These are phyloP conservation scores for Porites evermanni DNA, from an alignment of 92 coral and sea anemone genomes.

Conservation along the genomic window DNA sequence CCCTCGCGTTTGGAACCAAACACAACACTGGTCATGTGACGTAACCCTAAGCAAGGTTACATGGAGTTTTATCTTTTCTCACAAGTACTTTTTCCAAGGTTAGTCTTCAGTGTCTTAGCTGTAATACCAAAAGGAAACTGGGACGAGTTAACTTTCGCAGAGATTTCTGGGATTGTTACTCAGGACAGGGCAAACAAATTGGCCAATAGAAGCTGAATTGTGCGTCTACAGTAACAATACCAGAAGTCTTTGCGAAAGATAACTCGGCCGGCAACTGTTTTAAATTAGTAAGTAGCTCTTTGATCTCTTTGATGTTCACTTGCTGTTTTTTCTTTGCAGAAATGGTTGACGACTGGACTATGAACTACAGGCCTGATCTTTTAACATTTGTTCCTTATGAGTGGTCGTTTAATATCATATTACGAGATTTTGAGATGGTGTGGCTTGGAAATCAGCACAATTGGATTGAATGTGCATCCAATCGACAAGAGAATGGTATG, in stretches of 20 bases:
- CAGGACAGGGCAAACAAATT: too few species aligned
- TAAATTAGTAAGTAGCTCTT: not conserved
- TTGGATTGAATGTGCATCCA: slow-evolving; percentile 94
- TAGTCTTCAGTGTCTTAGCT: not conserved
- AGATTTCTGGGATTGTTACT: too few species aligned
- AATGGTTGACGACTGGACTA: slow-evolving; percentile 92
- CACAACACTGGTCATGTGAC: slow-evolving; percentile 98
- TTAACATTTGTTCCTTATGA: slow-evolving; percentile 97
- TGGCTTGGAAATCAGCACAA: slow-evolving; percentile 97
- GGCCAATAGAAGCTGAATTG: too few species aligned
- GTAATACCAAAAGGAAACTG: not conserved
- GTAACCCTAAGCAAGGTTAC: slow-evolving; percentile 82
- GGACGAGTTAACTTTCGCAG: too few species aligned
- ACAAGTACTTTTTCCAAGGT: slow-evolving; percentile 99
- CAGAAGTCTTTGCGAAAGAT: too few species aligned
- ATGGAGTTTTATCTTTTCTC: slow-evolving; percentile 95
- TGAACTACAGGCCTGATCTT: slow-evolving; percentile 89
- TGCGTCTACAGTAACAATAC: too few species aligned
- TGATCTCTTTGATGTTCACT: not conserved
- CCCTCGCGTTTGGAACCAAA: slow-evolving; percentile 97
- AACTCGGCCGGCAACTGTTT: not conserved
- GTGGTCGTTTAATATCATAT: slow-evolving; percentile 91
- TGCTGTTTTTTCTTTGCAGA: slow-evolving; percentile 45
- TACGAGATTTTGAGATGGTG: slow-evolving; percentile 97
- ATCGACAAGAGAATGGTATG: slow-evolving; percentile 88